Percentiles rank a stretch among this genome's conserved stretches.
Evolutionary conservation across 1,140 invertebrate species (phyloP).

Genomic region (Formica exsecta): DNA sequence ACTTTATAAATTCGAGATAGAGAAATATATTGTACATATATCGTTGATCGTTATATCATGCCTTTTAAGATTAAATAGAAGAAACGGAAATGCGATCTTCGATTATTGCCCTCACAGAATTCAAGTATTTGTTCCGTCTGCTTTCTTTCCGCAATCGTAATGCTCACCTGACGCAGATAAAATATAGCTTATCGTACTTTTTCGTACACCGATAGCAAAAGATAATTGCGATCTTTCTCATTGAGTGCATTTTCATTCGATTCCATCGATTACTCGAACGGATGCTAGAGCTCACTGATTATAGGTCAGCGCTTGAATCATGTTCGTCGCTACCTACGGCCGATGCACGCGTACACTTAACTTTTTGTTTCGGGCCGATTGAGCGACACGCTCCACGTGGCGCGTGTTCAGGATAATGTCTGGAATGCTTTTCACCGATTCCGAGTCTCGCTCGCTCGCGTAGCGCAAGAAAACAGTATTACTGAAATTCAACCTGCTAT

Average conservation of each 20-base stretch:
- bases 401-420: constrained; percentile 72
- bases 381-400: constrained; percentile 76
- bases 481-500: constrained; percentile 57
- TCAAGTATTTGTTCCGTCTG: not conserved
- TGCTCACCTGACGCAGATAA: constrained; percentile 3
- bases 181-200: constrained; percentile 16
- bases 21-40: not conserved
- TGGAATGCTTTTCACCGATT: constrained; percentile 73
- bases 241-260: constrained; percentile 34
- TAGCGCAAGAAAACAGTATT: constrained; percentile 63
- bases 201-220: constrained; percentile 1
- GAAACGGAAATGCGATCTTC: not conserved
- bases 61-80: not conserved
- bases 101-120: not conserved
- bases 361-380: constrained; percentile 70
- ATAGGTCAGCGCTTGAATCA: constrained; percentile 42
- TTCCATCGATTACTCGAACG: constrained; percentile 4
- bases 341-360: constrained; percentile 62
- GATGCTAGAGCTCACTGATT: constrained; percentile 38
- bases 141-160: constrained; percentile 19
- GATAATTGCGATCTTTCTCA: constrained; percentile 35
- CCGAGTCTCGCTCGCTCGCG: constrained; percentile 24
- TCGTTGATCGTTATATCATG: not conserved
- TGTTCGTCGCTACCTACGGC: constrained; percentile 51
- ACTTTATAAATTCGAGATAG: not conserved